phyloP scores from a whole-genome alignment of 2,888 invertebrate species.

The Protonemura montana region DNA sequence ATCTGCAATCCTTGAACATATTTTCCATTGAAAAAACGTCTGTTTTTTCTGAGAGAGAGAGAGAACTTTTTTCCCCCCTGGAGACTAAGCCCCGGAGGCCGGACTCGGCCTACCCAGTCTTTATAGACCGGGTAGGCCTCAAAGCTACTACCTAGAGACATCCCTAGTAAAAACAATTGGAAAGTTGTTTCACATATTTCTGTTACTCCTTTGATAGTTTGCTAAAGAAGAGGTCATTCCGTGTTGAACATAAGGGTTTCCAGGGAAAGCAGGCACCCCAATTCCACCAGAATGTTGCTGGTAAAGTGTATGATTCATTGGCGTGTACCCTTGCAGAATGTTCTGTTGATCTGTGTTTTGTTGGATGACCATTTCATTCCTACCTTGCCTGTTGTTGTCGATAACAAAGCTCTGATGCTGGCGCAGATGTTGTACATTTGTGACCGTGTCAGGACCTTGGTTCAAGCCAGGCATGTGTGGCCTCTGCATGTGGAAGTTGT shows the following conservation, averaged over 20 bases:
- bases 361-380: slow-evolving; percentile 43
- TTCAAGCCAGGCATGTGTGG: slow-evolving; percentile 16
- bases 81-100: no score
- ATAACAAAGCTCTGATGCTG: slow-evolving; percentile 45
- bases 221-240: slow-evolving; percentile 44
- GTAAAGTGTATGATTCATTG: slow-evolving; percentile 46
- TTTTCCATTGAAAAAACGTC: no score
- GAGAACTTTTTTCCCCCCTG: no score
- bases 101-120: no score
- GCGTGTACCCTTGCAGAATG: slow-evolving; percentile 45
- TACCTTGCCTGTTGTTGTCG: slow-evolving; percentile 35
- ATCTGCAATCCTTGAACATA: no score
- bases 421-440: slow-evolving; percentile 41
- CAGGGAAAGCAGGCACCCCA: slow-evolving; percentile 50
- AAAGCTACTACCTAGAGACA: no score
- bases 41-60: no score
- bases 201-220: slow-evolving; percentile 45
- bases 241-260: slow-evolving; percentile 50
- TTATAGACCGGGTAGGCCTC: no score
- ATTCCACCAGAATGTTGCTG: slow-evolving; percentile 47
- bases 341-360: slow-evolving; percentile 29
- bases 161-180: no score
- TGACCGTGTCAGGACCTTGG: slow-evolving; percentile 39
- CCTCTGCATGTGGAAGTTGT: slow-evolving; percentile 26
- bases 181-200: slow-evolving; percentile 47